A percentile compares a stretch with the other conserved stretches of the same genome.
These are phyloP conservation scores for Calliphora vicina DNA, from an alignment of 1,140 invertebrate species.

Conservation along the genomic window DNA sequence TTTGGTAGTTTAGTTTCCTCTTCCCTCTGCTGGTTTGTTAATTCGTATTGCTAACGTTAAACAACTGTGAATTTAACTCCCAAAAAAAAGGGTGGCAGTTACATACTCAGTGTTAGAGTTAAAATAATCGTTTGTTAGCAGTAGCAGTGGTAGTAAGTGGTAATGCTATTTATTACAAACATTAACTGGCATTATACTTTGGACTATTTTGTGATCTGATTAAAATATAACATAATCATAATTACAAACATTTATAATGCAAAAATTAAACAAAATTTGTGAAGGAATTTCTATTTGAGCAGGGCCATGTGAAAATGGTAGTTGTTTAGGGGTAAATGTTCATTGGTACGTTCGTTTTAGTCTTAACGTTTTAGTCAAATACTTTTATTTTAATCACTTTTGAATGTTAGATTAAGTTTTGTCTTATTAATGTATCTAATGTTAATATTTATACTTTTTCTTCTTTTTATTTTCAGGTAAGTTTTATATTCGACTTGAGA, in stretches of 20 bases:
- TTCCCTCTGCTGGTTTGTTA: background rate
- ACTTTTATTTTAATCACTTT: no score
- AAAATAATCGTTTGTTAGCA: background rate
- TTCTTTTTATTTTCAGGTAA: background rate
- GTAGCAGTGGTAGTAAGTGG: background rate
- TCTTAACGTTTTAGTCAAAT: no score
- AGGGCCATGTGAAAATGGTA: no score
- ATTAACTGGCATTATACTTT: constrained; percentile 44
- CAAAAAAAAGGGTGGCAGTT: background rate
- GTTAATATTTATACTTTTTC: no score
- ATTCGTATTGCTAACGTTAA: background rate
- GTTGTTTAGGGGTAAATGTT: no score
- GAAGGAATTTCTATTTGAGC: no score
- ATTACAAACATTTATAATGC: background rate
- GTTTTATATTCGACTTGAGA: no score
- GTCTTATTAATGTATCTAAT: no score
- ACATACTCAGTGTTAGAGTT: background rate
- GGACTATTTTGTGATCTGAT: background rate
- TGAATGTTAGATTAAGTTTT: no score
- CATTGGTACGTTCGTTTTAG: no score
- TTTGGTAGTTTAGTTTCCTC: background rate
- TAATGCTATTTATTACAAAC: constrained; percentile 31
- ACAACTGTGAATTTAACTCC: background rate
- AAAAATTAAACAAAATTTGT: no score
- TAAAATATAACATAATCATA: constrained; percentile 22